Base-by-base conservation (phyloP, 2,113 vertebrate genomes). In the Siniperca knerii region DNA sequence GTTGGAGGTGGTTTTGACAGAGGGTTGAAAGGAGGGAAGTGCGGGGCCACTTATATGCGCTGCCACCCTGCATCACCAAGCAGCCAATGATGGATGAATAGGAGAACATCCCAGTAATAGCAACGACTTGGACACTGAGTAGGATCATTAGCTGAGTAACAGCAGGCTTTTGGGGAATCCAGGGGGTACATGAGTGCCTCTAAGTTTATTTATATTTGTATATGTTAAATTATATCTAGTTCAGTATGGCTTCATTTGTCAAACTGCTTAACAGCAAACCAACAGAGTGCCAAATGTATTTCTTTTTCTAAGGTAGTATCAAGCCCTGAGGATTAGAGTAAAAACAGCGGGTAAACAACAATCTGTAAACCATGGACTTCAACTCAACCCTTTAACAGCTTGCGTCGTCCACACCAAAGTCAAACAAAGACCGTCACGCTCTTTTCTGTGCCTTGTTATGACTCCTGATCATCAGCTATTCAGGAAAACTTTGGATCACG, bases 71-170 rank as follows among this genome's bases (percentile, higher is more conserved):
- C 89, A 95, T 96, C 92, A 92, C 11, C 5, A 23, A 87, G 58
- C 23, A 13, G 76, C 74, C 79, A 68, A 82, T 95, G 94, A 96
- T 81, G 93, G 74, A 90, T 93, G 89, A 95, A 95, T 78, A 74
- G 89, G 83, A 90, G 84, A 83, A 65, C 65, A 87, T 68, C 85
- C 91, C 92, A 91, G 93, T 95, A 96, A 95, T 89, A 94, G 92
- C 29, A 91, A 50, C 25, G 58, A 90, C 90, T 84, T 12, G 75
- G 82, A 62, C 62, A 80, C 50, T n/a, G 46, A 76, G 79, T 54
- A 64, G 70, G 71, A 83, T 82, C 86, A 79, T 82, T 86, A 89
- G 77, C 73, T 9, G 86, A 78, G 78, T 35, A 86, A 62, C 76
- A 86, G 73, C 62, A 66, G 60, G 64, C 42, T 82, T 88, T 75